Evolutionary conservation across 2,888 invertebrate species (phyloP).

Genomic region (Lepidochrysops patricia): DNA sequence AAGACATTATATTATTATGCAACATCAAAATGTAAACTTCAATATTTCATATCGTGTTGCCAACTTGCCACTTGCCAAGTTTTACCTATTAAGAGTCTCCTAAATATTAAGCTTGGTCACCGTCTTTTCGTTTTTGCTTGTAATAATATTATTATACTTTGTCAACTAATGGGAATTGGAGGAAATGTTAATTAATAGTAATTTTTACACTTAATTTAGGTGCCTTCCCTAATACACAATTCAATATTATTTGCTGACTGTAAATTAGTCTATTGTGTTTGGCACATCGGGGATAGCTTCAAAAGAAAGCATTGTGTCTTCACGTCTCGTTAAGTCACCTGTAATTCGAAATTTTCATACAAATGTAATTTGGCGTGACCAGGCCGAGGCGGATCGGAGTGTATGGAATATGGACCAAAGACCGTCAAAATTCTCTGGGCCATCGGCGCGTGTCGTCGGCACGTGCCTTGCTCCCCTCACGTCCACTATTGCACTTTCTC

Average conservation of each 20-base stretch:
- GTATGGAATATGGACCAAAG: neutral
- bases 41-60: too few relatives aligned
- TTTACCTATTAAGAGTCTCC: too few relatives aligned
- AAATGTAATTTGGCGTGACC: neutral
- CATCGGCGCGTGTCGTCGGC: constrained; percentile 16
- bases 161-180: too few relatives aligned
- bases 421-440: neutral
- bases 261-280: neutral
- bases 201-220: neutral
- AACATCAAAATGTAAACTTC: too few relatives aligned
- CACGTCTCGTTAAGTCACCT: neutral
- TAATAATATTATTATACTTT: too few relatives aligned
- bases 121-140: too few relatives aligned
- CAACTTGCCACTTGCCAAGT: too few relatives aligned
- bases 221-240: neutral
- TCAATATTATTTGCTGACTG: neutral
- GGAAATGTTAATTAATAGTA: too few relatives aligned
- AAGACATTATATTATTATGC: too few relatives aligned
- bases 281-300: neutral
- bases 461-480: constrained; percentile 28
- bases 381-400: neutral
- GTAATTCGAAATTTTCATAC: neutral
- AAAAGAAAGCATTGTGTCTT: neutral
- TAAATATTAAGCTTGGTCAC: too few relatives aligned
- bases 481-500: constrained; percentile 26